These are phyloP conservation scores for Eupsittula cactorum DNA, from an alignment of 2,113 vertebrate species.

Conservation along the genomic window DNA sequence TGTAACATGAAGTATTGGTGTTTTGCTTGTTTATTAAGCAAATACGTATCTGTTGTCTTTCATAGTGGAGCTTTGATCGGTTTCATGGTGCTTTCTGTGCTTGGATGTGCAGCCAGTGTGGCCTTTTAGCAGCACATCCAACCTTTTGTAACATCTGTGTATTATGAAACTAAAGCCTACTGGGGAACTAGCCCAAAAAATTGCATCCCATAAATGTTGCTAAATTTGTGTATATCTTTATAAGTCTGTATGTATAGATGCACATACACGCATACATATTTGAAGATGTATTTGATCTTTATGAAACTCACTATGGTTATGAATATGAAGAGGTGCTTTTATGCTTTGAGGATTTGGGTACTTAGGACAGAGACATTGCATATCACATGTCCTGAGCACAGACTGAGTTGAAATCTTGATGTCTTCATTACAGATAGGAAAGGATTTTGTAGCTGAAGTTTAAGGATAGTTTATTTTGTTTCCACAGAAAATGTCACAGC, in stretches of 20 bases:
- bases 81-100: not conserved
- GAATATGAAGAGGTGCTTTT: not conserved
- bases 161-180: not conserved
- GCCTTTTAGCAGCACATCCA: not conserved
- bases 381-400: not conserved
- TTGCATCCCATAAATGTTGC: not conserved
- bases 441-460: not conserved
- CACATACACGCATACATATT: fast-evolving
- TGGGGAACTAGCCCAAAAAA: not conserved
- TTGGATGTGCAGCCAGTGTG: fast-evolving
- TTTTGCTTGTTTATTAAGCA: not conserved
- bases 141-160: not conserved
- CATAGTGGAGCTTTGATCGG: not conserved
- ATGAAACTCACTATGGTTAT: fast-evolving
- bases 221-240: not conserved
- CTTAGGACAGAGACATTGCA: not conserved
- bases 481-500: not conserved
- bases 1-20: not conserved
- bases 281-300: not conserved
- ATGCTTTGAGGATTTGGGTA: not conserved
- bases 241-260: fast-evolving
- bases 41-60: not conserved
- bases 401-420: fast-evolving
- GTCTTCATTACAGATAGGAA: not conserved
- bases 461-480: not conserved